These are phyloP conservation scores for Frankliniella intonsa DNA, from an alignment of 2,888 invertebrate species.

Conservation along the genomic window DNA sequence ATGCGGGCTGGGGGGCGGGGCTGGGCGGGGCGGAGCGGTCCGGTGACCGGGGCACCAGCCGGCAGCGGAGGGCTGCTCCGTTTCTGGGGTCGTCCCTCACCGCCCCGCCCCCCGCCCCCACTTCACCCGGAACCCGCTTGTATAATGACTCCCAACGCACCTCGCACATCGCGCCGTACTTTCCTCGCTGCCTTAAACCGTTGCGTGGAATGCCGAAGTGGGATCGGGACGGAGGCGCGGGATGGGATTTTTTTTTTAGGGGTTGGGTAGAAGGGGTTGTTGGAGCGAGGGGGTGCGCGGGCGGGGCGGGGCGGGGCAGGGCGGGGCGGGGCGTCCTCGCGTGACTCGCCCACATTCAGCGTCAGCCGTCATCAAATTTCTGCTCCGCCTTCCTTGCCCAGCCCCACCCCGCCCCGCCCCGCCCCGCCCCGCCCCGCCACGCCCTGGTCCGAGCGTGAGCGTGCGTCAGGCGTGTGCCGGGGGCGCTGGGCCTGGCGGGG, in stretches of 20 bases:
- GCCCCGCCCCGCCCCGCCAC: neutral
- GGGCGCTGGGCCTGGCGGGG: neutral
- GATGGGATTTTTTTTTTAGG: neutral
- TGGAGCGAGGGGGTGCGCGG: neutral
- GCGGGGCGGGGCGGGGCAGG: neutral
- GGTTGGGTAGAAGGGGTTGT: neutral
- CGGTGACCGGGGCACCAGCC: neutral
- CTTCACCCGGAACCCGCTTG: neutral
- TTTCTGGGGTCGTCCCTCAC: neutral
- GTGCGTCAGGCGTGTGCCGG: neutral
- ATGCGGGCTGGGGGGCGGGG: no score
- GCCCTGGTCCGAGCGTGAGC: neutral
- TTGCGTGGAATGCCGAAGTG: slow-evolving; percentile 3
- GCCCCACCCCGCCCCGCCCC: neutral
- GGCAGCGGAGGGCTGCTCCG: neutral
- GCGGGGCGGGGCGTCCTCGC: neutral
- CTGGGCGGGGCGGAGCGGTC: neutral
- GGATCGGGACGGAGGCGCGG: neutral
- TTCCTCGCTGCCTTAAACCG: neutral
- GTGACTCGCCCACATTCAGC: slow-evolving; percentile 19
- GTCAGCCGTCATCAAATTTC: slow-evolving; percentile 24
- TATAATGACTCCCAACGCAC: neutral
- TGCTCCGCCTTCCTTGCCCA: neutral
- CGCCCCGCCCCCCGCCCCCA: neutral
- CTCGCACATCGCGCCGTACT: neutral